Base-by-base conservation (phyloP, 2,888 invertebrate genomes). In the Lapara coniferarum region DNA sequence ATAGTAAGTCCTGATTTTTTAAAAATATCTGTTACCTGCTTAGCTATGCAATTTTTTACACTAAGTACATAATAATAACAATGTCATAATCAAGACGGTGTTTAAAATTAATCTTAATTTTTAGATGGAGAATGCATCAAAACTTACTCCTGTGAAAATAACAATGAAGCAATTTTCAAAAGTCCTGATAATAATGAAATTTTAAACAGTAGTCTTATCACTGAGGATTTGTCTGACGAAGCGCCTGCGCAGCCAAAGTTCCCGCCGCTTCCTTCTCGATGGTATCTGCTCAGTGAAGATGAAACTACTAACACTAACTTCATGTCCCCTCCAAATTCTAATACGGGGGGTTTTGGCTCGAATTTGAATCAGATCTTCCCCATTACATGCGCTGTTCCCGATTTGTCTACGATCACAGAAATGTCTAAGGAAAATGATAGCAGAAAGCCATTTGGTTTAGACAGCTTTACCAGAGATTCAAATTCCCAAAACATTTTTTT, bases 321-420 rank as follows among this genome's bases (percentile, higher is more conserved):
- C 67, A 66, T n/a, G 3, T 16, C 16, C 72, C 4, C 75, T 68
- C 7, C 49, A 68, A 66, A 69, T 49, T 16, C 71, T 14, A 78
- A 76, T 63, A 70, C 72, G 0, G 69, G 71, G n/a, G 73, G 79
- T 59, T 81, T 72, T 71, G 85, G 85, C 0, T 74, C 91, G 0
- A 89, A 87, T 74, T 82, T 93, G 5, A 83, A 86, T 58, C 84
- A 90, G 56, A 73, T 93, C 52, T 93, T 93, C 66, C 91, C 92
- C 1, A 72, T 90, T 8, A 75, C 87, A 0, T 92, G 88, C 70
- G 86, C 92, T 1, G 80, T 93, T 2, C 93, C 93, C 0, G 77
- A 93, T 73, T 77, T 93, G 1, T 93, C 93, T 0, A 90, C 92
- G 1, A 91, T 93, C 7, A 86, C 93, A 1, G 93, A 93, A 82